These are phyloP conservation scores for Aphaenogaster floridana DNA, from an alignment of 1,140 invertebrate species.

Conservation along the genomic window DNA sequence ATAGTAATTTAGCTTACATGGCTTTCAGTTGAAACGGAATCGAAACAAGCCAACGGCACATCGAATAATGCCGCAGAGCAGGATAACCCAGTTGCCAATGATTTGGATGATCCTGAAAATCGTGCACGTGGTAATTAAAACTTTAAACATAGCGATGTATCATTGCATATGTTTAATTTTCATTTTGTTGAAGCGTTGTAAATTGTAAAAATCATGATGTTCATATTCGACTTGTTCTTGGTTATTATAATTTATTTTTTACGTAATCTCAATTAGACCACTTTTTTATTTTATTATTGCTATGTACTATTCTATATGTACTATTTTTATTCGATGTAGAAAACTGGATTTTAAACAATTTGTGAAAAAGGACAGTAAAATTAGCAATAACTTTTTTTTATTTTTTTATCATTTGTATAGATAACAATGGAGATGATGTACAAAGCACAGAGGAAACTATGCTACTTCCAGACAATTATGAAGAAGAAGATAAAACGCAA, in stretches of 20 bases:
- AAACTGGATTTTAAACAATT: neutral
- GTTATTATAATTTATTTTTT: neutral
- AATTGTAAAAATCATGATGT: neutral
- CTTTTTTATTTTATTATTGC: conserved; percentile 9
- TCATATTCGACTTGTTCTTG: neutral
- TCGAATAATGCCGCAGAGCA: conserved; percentile 31
- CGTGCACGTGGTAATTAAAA: conserved; percentile 61
- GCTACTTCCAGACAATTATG: conserved; percentile 47
- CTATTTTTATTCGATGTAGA: neutral
- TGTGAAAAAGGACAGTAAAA: neutral
- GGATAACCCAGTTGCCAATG: neutral
- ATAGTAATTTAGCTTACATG: conserved; percentile 72
- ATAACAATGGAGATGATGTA: conserved; percentile 52
- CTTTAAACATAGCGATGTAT: neutral
- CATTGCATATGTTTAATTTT: neutral
- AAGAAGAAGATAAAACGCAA: conserved; percentile 38
- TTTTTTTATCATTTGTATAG: conserved; percentile 46
- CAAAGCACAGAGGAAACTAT: conserved; percentile 35
- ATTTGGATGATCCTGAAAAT: conserved; percentile 49
- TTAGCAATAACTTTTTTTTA: conserved; percentile 21
- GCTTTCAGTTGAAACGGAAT: conserved; percentile 72
- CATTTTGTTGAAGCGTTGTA: neutral
- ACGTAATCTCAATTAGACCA: neutral
- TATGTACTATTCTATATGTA: neutral
- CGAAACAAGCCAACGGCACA: conserved; percentile 58